Evolutionary conservation across 1,140 invertebrate species (phyloP).

Genomic region (Bombus polaris): DNA sequence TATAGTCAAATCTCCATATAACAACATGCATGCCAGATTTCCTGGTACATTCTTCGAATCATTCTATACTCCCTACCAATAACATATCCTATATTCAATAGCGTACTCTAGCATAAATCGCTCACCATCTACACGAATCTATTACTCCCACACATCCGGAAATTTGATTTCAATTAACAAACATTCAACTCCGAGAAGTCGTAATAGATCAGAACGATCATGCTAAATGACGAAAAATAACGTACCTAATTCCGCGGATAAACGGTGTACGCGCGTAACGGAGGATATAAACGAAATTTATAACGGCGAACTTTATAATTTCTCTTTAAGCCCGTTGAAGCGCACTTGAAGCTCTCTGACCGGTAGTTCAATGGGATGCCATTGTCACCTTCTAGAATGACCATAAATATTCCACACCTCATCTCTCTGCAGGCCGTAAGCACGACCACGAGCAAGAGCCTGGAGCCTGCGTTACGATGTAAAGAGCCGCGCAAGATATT

Average conservation of each 20-base stretch:
- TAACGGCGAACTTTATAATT: not conserved
- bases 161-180: too few species aligned
- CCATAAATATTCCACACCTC: conserved; percentile 74
- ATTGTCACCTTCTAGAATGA: conserved; percentile 70
- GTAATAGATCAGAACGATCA: too few species aligned
- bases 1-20: not conserved
- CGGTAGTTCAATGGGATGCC: conserved; percentile 56
- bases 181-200: too few species aligned
- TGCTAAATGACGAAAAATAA: not conserved
- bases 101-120: too few species aligned
- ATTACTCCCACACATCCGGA: too few species aligned
- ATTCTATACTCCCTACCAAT: too few species aligned
- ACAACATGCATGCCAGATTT: not conserved
- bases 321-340: conserved; percentile 22
- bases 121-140: too few species aligned
- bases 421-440: conserved; percentile 50
- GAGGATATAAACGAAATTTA: too few species aligned
- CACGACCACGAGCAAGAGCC: conserved; percentile 8
- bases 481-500: conserved; percentile 61
- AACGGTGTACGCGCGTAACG: not conserved
- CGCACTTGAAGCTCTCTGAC: not conserved
- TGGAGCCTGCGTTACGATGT: conserved; percentile 35
- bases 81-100: too few species aligned
- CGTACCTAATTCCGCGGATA: not conserved
- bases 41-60: too few species aligned